Evolutionary conservation across 1,140 invertebrate species (phyloP), one percentile per base, ranked within the genome.

Genomic region (Trichonephila clavipes): DNA sequence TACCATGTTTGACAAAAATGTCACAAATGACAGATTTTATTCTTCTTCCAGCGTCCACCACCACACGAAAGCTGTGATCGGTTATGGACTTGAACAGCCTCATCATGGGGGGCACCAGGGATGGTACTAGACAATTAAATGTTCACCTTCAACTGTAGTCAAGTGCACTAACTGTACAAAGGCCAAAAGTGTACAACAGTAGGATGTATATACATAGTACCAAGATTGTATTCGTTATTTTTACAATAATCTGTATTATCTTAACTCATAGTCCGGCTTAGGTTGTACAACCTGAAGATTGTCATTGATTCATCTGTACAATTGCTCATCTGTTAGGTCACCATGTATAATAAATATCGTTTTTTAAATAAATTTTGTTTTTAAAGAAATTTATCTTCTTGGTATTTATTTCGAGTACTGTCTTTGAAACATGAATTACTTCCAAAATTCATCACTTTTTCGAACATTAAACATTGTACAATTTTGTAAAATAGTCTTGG

Each of bases 1-100:
- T 69, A 28, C 21, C 4, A 82, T 82, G 18, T 51, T 16, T 82
- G 14, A 28, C 14, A 69, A 3, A 28, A 69, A 24, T 24, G 7
- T 69, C 0, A 24, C 16, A 10, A 88, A 40, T 88, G 19, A 89
- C 40, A 44, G 8, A 0, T 72, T 8, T 83, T 62, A 62, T 28
- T 77, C 12, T 77, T 28, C 86, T 88, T 93, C n/a, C 28, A 94
- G 93, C 16, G 93, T 94, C 87, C 88, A 94, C 62, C 93, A 94
- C 81, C 93, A 94, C 88, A 94, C 93, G 10, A 94, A 94, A n/a
- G 93, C 93, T 66, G 93, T 94, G 59, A 90, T 94, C 34, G 93
- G 93, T 16, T 94, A 94, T 24, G 93, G 93, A 28, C 81, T 94
- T 16, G 93, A 94, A 69, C 93, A 94, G 51, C 72, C 72, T 24